Percentiles rank a stretch among this genome's conserved stretches.
Evolutionary conservation across 2,797 vertebrate species (phyloP).

Genomic region (Chaetophractus vellerosus): DNA sequence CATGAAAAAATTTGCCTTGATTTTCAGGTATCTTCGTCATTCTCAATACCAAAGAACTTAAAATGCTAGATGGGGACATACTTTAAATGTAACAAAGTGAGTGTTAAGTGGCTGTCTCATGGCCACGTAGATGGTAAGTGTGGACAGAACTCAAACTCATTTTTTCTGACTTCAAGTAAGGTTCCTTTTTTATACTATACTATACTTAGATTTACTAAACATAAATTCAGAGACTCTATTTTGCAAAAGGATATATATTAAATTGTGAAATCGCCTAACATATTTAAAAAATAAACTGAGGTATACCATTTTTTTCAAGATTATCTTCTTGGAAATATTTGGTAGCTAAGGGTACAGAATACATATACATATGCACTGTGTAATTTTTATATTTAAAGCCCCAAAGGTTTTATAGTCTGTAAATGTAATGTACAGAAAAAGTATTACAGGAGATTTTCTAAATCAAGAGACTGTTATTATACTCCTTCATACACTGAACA

Average conservation of each 20-base stretch:
- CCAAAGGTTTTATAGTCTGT: not conserved
- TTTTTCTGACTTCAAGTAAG: constrained; percentile 7
- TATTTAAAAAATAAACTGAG: not conserved
- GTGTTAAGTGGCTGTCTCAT: not conserved
- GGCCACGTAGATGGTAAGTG: not conserved
- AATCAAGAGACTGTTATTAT: not conserved
- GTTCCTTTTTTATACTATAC: not conserved
- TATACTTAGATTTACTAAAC: not conserved
- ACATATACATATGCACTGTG: not conserved
- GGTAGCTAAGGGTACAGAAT: not conserved
- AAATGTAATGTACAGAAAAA: not conserved
- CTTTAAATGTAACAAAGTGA: constrained; percentile 24
- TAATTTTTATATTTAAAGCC: not conserved
- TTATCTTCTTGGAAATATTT: not conserved
- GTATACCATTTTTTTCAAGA: not conserved
- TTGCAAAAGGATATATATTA: constrained; percentile 9
- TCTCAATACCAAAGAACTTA: not conserved
- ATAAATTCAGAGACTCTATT: not conserved
- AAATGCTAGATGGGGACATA: not conserved
- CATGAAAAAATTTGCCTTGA: not conserved
- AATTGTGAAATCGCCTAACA: constrained; percentile 9
- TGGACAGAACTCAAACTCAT: not conserved
- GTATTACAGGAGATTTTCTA: not conserved
- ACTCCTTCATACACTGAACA: not conserved
- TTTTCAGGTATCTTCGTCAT: constrained; percentile 17